Base-by-base conservation (phyloP, 2,113 vertebrate species). In the Boleophthalmus pectinirostris region DNA sequence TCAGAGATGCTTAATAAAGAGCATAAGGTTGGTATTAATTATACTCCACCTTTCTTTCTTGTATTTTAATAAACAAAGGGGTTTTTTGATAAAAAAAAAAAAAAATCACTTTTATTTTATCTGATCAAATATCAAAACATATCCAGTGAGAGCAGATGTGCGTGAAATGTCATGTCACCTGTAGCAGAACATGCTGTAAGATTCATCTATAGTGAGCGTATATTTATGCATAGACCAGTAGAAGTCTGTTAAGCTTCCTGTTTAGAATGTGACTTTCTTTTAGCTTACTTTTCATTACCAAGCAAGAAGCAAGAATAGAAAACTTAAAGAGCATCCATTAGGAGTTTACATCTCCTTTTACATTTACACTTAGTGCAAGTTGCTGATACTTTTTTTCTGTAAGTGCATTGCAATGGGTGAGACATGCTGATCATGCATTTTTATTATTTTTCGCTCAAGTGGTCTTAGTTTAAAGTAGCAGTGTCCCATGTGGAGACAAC, bases 371-470 rank as follows among this genome's bases (percentile, higher is more conserved):
- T 16, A 15, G 25, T 33, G 9, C 6, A 33, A 43, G 29, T 35
- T 35, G 33, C 61, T 64, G 61, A 20, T 3, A 43, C 20, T 63
- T 29, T 43, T 15, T 64, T 64, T 64, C 33, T 43, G 68, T 66
- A 14, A 15, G 6, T 58, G 56, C 2, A 13, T 20, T 53, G 46
- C 45, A 47, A 68, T 64, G 68, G 69, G 68, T 73, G 66, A 75
- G 80, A 75, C 73, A 78, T 80, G 83, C 86, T 85, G 87, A 89
- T 60, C 15, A n/a, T 69, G 86, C 81, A 82, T 38, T 85, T 70
- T 81, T 43, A 3, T 60, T 54, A 73, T 24, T 38, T 63, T 68
- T 72, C 1, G 58, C 14, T 33, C 33, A 20, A 57, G 60, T 49
- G 57, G 67, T 76, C 74, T 72, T 70, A 77, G 70, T 70, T 73